phyloP scores from a whole-genome alignment of 2,888 invertebrate species.

The Polyommatus iphigenia region DNA sequence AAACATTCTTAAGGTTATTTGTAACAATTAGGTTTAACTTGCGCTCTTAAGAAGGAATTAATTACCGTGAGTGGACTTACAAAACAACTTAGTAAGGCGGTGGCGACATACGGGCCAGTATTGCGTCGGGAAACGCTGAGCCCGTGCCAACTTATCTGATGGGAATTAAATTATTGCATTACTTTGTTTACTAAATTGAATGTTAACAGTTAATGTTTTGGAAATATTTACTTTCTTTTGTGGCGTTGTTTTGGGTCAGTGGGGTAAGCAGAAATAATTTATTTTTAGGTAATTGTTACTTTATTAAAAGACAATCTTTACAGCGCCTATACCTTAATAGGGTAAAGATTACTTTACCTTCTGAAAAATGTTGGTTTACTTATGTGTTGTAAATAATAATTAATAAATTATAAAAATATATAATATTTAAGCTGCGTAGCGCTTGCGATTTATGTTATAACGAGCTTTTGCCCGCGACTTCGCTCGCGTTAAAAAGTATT shows the following conservation, averaged over 20 bases:
- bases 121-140: constrained; percentile 24
- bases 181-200: constrained; percentile 28
- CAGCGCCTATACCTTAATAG: too few relatives aligned
- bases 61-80: constrained; percentile 43
- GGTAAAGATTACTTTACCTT: too few relatives aligned
- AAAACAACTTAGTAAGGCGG: constrained; percentile 35
- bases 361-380: too few relatives aligned
- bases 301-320: too few relatives aligned
- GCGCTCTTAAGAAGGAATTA: constrained; percentile 42
- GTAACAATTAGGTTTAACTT: constrained; percentile 42
- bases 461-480: too few relatives aligned
- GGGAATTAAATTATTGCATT: constrained; percentile 26
- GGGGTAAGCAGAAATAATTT: too few relatives aligned
- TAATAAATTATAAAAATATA: too few relatives aligned
- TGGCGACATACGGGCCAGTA: constrained; percentile 36
- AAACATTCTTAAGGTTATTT: constrained; percentile 34
- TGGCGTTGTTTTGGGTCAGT: neutral
- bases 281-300: too few relatives aligned
- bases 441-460: too few relatives aligned
- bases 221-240: neutral
- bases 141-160: constrained; percentile 30
- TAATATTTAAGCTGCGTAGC: too few relatives aligned
- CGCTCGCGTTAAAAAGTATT: too few relatives aligned
- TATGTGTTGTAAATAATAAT: too few relatives aligned
- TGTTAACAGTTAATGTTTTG: constrained; percentile 7